Conservation (phyloP, 2,797 vertebrate genomes). For the Sebastes glaucus region DNA sequence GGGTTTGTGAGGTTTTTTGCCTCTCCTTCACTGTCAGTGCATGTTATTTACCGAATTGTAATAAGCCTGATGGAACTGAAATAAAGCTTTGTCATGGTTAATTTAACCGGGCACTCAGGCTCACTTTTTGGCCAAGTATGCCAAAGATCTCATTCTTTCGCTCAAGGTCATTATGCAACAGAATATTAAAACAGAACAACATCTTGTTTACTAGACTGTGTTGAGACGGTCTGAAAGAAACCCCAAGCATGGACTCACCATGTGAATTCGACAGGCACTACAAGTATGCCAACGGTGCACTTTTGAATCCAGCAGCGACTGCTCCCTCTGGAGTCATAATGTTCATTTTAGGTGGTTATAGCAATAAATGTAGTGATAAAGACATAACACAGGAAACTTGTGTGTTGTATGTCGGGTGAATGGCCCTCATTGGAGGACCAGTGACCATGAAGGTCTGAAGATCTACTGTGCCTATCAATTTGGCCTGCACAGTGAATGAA, state of each 20-base stretch:
- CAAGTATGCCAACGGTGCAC: background rate
- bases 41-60: constrained; percentile 29
- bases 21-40: constrained; percentile 6
- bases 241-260: background rate
- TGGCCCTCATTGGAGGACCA: background rate
- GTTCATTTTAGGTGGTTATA: constrained; percentile 23
- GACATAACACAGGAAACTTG: background rate
- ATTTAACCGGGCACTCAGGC: background rate
- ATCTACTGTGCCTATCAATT: background rate
- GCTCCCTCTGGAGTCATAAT: constrained; percentile 14
- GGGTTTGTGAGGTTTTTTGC: background rate
- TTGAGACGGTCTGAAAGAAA: background rate
- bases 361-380: background rate
- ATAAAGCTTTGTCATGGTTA: constrained; percentile 10
- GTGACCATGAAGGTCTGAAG: background rate
- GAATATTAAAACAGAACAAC: background rate
- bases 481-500: background rate
- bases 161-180: background rate
- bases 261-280: background rate
- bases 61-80: constrained; percentile 11
- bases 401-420: background rate
- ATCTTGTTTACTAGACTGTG: background rate
- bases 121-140: background rate
- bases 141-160: background rate
- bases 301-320: background rate